Base-by-base conservation (phyloP, 2,113 vertebrate genomes). In the Cyprinodon brontotheroides region DNA sequence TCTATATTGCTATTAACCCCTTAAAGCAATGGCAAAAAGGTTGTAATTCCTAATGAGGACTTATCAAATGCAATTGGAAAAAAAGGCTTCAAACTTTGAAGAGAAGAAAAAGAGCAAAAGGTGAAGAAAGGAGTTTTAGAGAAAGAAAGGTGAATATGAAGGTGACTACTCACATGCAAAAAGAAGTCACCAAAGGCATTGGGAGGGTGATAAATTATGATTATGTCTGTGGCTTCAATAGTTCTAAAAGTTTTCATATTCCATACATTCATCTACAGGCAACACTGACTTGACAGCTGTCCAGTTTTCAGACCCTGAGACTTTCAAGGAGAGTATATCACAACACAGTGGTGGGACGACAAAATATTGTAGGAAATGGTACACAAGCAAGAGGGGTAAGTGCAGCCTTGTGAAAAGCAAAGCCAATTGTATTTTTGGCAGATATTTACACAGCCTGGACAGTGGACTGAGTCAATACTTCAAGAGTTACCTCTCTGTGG, bases 1-100 rank as follows among this genome's bases (percentile, higher is more conserved):
- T 86, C 89, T 70, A 64, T n/a, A 45, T 73, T 76, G 74, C 69
- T 77, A 89, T 92, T 87, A 89, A 88, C 87, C 84, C 81, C 65
- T 80, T 77, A 59, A 17, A 71, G 75, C 60, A 68, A 61, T 48
- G 67, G 48, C 65, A 68, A 40, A 1, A 1, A 43, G 22, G 63
- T 59, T 74, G 57, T 78, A 83, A 89, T 84, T 87, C 74, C 75
- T 83, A 89, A 88, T 87, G 74, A 86, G 74, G 43, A 38, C 74
- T 29, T 80, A 81, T 82, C 22, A 20, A 85, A 85, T 22, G 61
- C 53, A 76, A 39, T 77, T 3, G 3, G 60, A 48, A 73, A 69
- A 68, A 57, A 60, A 43, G 50, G 67, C 14, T 61, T 70, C 29
- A 12, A 48, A 64, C 64, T 65, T 78, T 48, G 65, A 77, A 78